A percentile compares a stretch with the other conserved stretches of the same genome.
These are phyloP conservation scores for Dicyrtomina minuta DNA, from an alignment of 2,888 invertebrate species.

Conservation along the genomic window DNA sequence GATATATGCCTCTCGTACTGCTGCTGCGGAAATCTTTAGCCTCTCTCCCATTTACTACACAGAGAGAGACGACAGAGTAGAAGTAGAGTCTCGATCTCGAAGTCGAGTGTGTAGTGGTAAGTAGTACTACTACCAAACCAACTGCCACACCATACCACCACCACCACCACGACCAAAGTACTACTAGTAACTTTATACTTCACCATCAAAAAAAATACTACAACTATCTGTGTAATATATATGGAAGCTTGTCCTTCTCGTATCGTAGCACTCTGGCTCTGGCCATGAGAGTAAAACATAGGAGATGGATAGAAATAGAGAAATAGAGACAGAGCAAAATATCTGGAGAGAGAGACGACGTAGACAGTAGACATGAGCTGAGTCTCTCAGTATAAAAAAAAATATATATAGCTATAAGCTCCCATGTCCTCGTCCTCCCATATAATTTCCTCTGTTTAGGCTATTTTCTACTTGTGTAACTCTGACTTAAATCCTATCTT, in stretches of 20 bases:
- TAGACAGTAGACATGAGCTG: neutral
- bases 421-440: neutral
- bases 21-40: constrained; percentile 36
- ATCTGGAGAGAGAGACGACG: neutral
- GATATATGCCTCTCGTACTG: constrained; percentile 1
- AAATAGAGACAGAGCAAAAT: neutral
- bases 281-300: neutral
- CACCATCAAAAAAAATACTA: constrained; percentile 10
- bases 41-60: constrained; percentile 31
- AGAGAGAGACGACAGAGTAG: constrained; percentile 1
- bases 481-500: too few relatives aligned
- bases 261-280: neutral
- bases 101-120: constrained; percentile 10
- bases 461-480: too few relatives aligned
- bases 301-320: neutral
- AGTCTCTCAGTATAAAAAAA: too few relatives aligned
- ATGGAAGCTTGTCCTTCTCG: neutral
- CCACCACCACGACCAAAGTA: constrained; percentile 3
- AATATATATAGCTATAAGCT: neutral
- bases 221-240: neutral
- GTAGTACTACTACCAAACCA: constrained; percentile 18
- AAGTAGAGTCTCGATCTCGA: too few relatives aligned
- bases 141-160: too few relatives aligned
- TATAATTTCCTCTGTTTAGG: too few relatives aligned
- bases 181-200: constrained; percentile 10